Evolutionary conservation across 2,888 invertebrate genomes (phyloP).

Genomic region (Cloeon dipterum): DNA sequence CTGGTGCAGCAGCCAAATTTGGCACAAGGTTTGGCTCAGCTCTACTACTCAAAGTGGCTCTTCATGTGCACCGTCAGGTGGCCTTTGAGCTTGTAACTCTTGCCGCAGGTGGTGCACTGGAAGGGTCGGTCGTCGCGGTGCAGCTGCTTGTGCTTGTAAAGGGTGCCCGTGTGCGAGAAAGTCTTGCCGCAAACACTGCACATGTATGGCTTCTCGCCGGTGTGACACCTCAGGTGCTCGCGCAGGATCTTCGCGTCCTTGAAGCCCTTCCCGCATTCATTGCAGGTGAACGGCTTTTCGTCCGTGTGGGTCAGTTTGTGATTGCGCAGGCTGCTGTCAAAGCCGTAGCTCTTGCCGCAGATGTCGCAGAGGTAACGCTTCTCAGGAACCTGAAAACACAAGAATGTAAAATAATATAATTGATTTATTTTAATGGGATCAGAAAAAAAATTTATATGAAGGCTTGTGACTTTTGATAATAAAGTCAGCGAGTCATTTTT

Average conservation of each 20-base stretch:
- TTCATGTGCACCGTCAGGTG: conserved; percentile 1
- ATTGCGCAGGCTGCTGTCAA: not conserved
- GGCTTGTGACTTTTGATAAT: no score
- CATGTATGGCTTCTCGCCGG: not conserved
- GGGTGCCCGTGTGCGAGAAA: not conserved
- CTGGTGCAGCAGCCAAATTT: no score
- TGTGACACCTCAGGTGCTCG: conserved; percentile 1
- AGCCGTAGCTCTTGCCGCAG: conserved; percentile 1
- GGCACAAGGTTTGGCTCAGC: no score
- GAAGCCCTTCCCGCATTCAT: not conserved
- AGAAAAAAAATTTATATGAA: no score
- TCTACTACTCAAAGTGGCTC: not conserved
- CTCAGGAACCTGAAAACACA: no score
- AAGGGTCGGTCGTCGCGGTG: not conserved
- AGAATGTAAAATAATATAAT: no score
- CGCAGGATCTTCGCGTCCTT: conserved; percentile 1
- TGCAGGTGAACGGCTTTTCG: not conserved
- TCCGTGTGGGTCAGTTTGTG: not conserved
- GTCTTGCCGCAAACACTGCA: not conserved
- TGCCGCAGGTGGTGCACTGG: not conserved
- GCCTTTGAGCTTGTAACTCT: conserved; percentile 1
- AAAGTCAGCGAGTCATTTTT: no score
- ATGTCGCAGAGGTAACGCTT: not conserved
- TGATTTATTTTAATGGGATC: no score
- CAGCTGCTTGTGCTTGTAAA: not conserved